Base-by-base conservation (phyloP, 92 coral and sea anemone genomes). In the Palythoa caribaeorum region DNA sequence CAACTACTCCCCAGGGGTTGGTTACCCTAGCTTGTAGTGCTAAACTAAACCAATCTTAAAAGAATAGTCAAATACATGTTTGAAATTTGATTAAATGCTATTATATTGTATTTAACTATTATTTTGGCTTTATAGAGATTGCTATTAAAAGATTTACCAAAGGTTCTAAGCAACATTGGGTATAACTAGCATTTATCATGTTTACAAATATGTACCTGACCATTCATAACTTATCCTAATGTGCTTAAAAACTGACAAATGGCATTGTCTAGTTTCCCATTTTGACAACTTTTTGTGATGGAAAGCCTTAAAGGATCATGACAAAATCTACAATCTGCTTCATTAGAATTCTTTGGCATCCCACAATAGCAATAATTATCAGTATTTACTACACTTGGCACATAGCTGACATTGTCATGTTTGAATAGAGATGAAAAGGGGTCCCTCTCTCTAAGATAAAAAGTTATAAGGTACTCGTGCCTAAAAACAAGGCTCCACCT, bases 401-500 rank as follows among this genome's bases (percentile, higher is more conserved):
- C 76, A 68, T 89, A 83, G 47, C 91, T 81, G 36, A 50, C 37
- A 40, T 83, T 76, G 21, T 48, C 60, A 38, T 72, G 71, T 50
- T 83, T 83, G 69, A 65, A 89, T 83, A 76, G 72, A 40, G 16
- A 20, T 19, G 87, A 83, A 83, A 13, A 38, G 17, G 93, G 93
- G 75, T 91, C 91, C 60, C 69, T 71, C 40, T 71, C 87, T 47
- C 91, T 79, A 52, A 81, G 79, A 63, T 78, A 91, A 50, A 87
- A 85, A 36, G 90, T 91, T 19, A 63, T 87, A 35, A 90, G 80
- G 66, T 79, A 90, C 35, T 86, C 93, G 73, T 90, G 87, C 39
- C 93, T 83, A 47, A 90, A 69, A 35, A 90, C 93, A 74, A 83
- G 86, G 40, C 75, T 73, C 93, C 91, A 91, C 28, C 93, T 69